Evolutionary conservation across 53 echinoderm and acorn worm genomes (phyloP), one percentile per base, ranked within the genome.

Genomic region (Zoroaster sp.): DNA sequence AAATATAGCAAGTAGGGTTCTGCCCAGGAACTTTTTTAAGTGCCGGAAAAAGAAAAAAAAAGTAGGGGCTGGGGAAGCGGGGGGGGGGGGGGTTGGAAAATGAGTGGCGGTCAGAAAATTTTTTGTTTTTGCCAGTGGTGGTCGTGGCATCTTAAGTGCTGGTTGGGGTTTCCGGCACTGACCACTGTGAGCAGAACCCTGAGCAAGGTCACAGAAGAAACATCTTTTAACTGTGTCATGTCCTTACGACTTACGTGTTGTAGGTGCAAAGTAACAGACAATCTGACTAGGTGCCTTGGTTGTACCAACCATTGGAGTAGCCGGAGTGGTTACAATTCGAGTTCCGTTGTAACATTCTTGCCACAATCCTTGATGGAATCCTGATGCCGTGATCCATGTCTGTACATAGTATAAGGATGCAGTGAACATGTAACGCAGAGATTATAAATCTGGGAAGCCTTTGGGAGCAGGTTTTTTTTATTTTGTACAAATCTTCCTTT

Each of bases 271-370:
- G 20, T 90, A 39, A 77, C 96, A 96, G 21, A 36, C 36, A 39
- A 96, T 88, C 28, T 73, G 32, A 53, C 15, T 0, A 12, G 83
- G 75, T 5, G 83, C 10, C 35, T 72, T 28, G 35, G 89, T 47
- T 14, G 86, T 14, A 14, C 6, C 32, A 54, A 78, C 49, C 33
- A 76, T 12, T 2, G 72, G 72, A 0, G 88, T 40, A 0, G 72
- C 35, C 0, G 90, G 65, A 4, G 86, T 65, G 1, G 35, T 39
- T 9, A 90, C 23, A 1, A 91, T 74, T 17, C 94, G 89, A 0
- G 53, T 77, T n/a, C 93, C 95, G 73, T 95, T 96, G 74, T 69
- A 96, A 66, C 96, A 96, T 77, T 96, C 96, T 42, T 25, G 80
- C 94, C 94, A 96, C 39, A 96, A 88, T 32, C 96, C 96, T 69